phyloP scores from a whole-genome alignment of 2,797 vertebrate genomes.

The Geotrypetes seraphini region DNA sequence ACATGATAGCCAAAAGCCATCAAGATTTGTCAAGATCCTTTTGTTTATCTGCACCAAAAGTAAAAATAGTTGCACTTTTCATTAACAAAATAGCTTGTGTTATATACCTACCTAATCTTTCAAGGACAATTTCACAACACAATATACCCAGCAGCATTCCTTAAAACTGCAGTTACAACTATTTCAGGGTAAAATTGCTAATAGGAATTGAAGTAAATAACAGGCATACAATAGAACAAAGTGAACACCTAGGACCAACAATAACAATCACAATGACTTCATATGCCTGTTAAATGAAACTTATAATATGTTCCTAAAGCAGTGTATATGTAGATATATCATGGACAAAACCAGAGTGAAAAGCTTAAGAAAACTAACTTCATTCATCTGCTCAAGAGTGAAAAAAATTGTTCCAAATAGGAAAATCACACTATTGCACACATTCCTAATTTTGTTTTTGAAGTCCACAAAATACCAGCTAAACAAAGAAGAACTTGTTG shows the following conservation, averaged over 20 bases:
- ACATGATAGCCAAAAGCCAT: slow-evolving; percentile 35
- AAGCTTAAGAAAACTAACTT: slow-evolving; percentile 47
- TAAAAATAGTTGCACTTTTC: slow-evolving; percentile 11
- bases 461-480: slow-evolving; percentile 39
- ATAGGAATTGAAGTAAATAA: slow-evolving; percentile 47
- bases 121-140: slow-evolving; percentile 39
- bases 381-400: slow-evolving; percentile 46
- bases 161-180: slow-evolving; percentile 51
- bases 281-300: slow-evolving; percentile 36
- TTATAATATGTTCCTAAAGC: slow-evolving; percentile 24
- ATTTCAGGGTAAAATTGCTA: slow-evolving; percentile 59
- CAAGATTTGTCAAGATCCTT: slow-evolving; percentile 33
- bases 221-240: slow-evolving; percentile 50
- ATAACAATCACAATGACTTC: slow-evolving; percentile 34
- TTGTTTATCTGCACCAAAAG: slow-evolving; percentile 32
- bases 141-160: slow-evolving; percentile 43
- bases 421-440: slow-evolving; percentile 44
- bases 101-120: slow-evolving; percentile 26
- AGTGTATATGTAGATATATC: slow-evolving; percentile 27
- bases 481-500: slow-evolving; percentile 53
- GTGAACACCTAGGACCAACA: slow-evolving; percentile 44
- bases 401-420: slow-evolving; percentile 42
- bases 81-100: slow-evolving; percentile 33
- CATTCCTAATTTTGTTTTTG: slow-evolving; percentile 45
- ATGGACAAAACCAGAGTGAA: slow-evolving; percentile 34